phyloP scores from a whole-genome alignment of 1,140 invertebrate species.

The Drosophila azteca region DNA sequence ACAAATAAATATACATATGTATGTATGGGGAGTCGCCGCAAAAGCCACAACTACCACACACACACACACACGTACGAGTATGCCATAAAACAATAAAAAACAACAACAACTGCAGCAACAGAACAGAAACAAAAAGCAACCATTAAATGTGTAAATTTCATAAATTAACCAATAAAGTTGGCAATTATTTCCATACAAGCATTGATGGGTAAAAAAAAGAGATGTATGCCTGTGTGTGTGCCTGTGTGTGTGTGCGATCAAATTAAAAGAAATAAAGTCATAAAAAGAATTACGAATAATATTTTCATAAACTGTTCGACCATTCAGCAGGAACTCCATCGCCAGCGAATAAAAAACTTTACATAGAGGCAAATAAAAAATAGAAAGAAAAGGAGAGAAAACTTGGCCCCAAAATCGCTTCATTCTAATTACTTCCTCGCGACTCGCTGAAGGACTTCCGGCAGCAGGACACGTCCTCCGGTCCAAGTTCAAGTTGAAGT shows the following conservation, averaged over 20 bases:
- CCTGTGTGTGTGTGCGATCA: slow-evolving; percentile 11
- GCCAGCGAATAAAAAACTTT: slow-evolving; percentile 45
- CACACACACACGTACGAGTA: not conserved
- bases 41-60: slow-evolving; percentile 41
- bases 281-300: slow-evolving; percentile 47
- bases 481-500: slow-evolving; percentile 60
- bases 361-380: slow-evolving; percentile 13
- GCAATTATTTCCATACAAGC: slow-evolving; percentile 70
- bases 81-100: not conserved
- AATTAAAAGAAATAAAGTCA: slow-evolving; percentile 42
- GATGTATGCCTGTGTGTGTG: not conserved
- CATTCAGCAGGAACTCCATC: slow-evolving; percentile 48
- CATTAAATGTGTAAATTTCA: slow-evolving; percentile 73
- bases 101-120: slow-evolving; percentile 36
- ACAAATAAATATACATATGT: slow-evolving; percentile 31
- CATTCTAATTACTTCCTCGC: slow-evolving; percentile 80
- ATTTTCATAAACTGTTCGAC: slow-evolving; percentile 67
- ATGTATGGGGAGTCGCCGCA: slow-evolving; percentile 10
- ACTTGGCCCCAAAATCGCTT: slow-evolving; percentile 74
- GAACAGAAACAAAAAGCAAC: slow-evolving; percentile 25
- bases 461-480: slow-evolving; percentile 55
- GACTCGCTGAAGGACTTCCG: slow-evolving; percentile 69
- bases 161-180: slow-evolving; percentile 77
- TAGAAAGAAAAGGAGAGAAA: slow-evolving; percentile 26
- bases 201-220: slow-evolving; percentile 21